Evolutionary conservation across 2,797 vertebrate genomes (phyloP).

Genomic region (Hypotaenidia philippensis): DNA sequence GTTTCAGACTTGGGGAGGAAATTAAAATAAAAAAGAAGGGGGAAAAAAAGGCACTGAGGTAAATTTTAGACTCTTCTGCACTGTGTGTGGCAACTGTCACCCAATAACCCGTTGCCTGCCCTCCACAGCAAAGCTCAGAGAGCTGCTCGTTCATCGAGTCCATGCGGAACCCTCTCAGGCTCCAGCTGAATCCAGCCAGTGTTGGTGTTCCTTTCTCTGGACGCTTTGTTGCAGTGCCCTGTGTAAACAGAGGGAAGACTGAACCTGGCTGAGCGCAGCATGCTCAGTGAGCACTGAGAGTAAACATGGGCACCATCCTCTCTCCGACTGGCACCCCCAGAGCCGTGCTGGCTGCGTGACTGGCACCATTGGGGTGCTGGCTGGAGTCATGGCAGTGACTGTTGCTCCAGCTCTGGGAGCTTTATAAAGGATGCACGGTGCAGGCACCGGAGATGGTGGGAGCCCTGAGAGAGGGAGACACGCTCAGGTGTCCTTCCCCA

Average conservation of each 20-base stretch:
- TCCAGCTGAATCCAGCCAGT: rapidly evolving
- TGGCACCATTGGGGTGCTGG: neutral
- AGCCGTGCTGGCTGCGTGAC: rapidly evolving
- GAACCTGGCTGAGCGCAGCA: neutral
- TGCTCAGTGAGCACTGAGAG: neutral
- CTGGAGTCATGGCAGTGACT: rapidly evolving
- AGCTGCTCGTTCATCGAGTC: rapidly evolving
- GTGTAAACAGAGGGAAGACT: neutral
- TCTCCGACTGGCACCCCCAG: neutral
- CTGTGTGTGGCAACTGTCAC: neutral
- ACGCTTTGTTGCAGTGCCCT: rapidly evolving
- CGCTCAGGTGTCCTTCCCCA: neutral
- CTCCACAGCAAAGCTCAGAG: neutral
- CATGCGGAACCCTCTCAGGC: rapidly evolving
- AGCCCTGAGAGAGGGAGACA: constrained; percentile 35
- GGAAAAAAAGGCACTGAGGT: constrained; percentile 80
- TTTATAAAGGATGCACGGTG: neutral
- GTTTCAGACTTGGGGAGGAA: constrained; percentile 10
- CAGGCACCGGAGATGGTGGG: neutral
- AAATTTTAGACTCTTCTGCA: neutral
- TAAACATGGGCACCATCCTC: neutral
- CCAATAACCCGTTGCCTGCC: neutral
- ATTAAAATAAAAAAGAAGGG: neutral
- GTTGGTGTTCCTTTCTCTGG: rapidly evolving
- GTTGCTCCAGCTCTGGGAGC: neutral